Conservation (phyloP, 2,113 vertebrate species). For the Hydropotes inermis region DNA sequence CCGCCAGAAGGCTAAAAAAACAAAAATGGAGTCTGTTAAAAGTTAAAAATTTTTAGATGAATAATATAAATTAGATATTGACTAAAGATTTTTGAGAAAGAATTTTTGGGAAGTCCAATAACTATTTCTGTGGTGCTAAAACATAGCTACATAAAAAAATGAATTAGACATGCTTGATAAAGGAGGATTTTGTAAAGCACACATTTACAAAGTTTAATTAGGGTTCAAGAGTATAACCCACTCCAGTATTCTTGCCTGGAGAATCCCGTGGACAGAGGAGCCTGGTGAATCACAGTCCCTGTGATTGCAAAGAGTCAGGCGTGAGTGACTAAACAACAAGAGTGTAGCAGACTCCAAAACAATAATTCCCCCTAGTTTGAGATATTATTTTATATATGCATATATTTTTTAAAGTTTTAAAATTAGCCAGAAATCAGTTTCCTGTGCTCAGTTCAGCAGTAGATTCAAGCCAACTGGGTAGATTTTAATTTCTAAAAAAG, state of each 20-base stretch:
- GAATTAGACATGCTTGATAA: neutral
- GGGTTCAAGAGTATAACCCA: neutral
- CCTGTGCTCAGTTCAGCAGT: neutral
- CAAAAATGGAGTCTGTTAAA: neutral
- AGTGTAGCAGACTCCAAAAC: neutral
- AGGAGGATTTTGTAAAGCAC: neutral
- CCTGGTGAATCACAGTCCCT: neutral
- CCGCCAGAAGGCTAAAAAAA: neutral
- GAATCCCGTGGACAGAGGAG: neutral
- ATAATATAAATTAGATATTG: neutral
- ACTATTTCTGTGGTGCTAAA: neutral
- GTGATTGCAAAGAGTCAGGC: neutral
- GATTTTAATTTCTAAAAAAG: conserved; percentile 59
- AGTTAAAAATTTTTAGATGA: neutral
- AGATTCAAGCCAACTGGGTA: neutral
- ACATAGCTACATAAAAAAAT: neutral
- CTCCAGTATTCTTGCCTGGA: neutral
- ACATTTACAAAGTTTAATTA: neutral
- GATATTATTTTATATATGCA: neutral
- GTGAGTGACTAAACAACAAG: neutral
- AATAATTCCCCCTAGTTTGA: neutral
- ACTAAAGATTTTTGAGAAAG: neutral
- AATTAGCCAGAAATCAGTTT: neutral
- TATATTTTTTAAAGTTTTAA: neutral
- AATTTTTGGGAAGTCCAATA: neutral